Evolutionary conservation across 2,797 vertebrate species (phyloP).

Genomic region (Enteromius fasciolatus): DNA sequence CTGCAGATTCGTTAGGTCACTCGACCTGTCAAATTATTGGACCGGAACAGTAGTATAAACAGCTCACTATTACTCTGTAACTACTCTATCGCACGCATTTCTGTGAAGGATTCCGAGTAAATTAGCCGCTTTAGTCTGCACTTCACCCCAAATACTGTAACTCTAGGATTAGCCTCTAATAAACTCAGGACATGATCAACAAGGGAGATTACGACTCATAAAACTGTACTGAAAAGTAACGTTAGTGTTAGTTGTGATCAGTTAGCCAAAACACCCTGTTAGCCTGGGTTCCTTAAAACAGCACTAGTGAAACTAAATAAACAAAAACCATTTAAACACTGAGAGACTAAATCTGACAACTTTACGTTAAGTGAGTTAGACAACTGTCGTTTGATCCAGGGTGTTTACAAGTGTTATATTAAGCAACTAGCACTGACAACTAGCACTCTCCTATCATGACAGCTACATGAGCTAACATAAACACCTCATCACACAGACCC

Average conservation of each 20-base stretch:
- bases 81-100: background rate
- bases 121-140: background rate
- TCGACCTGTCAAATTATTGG: background rate
- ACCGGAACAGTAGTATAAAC: background rate
- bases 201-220: background rate
- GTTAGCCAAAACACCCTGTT: background rate
- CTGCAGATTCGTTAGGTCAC: background rate
- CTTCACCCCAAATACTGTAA: background rate
- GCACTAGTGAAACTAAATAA: background rate
- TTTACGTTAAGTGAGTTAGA: background rate
- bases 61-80: background rate
- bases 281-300: conserved; percentile 1
- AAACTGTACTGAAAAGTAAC: background rate
- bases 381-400: background rate
- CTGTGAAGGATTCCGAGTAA: background rate
- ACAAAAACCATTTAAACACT: background rate
- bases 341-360: background rate
- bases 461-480: conserved; percentile 36
- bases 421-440: conserved; percentile 22
- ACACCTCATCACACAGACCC: background rate
- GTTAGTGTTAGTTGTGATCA: background rate
- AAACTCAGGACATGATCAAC: background rate
- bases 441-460: conserved; percentile 28
- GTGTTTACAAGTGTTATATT: background rate
- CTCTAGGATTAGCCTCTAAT: conserved; percentile 1